Base-by-base conservation (phyloP, 2,113 vertebrate genomes). In the Pangasianodon gigas region DNA sequence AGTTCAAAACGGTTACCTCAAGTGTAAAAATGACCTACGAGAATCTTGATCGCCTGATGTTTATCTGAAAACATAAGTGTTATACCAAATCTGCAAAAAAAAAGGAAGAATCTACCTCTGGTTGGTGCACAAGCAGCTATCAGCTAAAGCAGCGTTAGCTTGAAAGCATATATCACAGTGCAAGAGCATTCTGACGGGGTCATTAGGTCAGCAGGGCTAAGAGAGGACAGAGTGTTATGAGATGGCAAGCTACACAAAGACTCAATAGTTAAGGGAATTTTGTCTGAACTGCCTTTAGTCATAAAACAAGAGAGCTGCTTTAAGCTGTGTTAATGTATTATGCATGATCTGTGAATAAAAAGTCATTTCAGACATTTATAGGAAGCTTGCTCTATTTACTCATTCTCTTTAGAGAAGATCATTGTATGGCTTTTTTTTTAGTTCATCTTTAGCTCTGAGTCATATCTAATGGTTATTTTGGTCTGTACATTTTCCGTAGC, bases 101-200 rank as follows among this genome's bases (percentile, higher is more conserved):
- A 32, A 19, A 51, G 32, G 52, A 46, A 77, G 41, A n/a, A 6
- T 16, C 13, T 8, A 8, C 14, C 7, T 21, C 52, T 4, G 52
- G 46, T 75, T 41, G 56, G 86, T 79, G 54, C 41, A 46, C 37
- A 62, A 80, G 16, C 54, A 7, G 29, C 44, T 37, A 37, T 80
- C 74, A 48, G 86, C 86, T 87, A n/a, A 77, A 87, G 41, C n/a
- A 80, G 54, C 74, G 56, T 88, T 51, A 65, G 41, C 51, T 32
- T 75, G 67, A 75, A 87, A 8, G 48, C 77, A 81, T 88, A 52
- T 14, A 88, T 88, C 58, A 65, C 87, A 41, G 8, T 32, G 19
- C 71, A 41, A 83, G 52, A 54, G 65, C 80, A 74, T 84, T 69
- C 65, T 37, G 3, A 9, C 21, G 19, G 51, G 29, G 65, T 44